Evolutionary conservation across 1,140 invertebrate species (phyloP), one percentile per base, ranked within the genome.

Genomic region (Drosophila santomea): DNA sequence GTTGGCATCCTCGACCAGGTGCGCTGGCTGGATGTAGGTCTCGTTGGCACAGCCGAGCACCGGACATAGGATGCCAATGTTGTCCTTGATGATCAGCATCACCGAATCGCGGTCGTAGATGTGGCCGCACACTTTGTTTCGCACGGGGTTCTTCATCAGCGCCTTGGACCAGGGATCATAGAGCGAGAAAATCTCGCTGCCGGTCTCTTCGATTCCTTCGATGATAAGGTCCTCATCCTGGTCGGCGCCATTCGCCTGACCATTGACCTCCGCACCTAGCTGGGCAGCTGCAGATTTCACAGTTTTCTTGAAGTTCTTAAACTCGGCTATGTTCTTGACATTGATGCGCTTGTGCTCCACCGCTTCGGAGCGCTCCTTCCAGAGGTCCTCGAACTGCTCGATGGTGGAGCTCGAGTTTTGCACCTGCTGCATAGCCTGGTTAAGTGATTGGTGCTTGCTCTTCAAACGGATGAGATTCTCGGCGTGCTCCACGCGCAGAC

Each of bases 161-260:
- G 23, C 39, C 48, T 80, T 85, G 6, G 81, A 66, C 81, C 81
- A 84, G 0, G 81, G 81, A 45, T 84, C 81, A 17, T 56, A 48
- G 17, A 84, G 44, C 4, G 81, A 80, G 20, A 73, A 56, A 1
- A 50, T 36, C 15, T 52, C 64, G 20, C 39, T 47, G 14, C 50
- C 69, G 38, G 41, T 5, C 10, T 41, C 50, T 15, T 32, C 10
- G 12, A 66, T 20, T 6, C 35, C 52, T n/a, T 64, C 61, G n/a
- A 67, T 11, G 5, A 32, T 35, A 0, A 66, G 28, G 23, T 80
- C 56, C 17, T 47, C 45, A 6, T 80, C 60, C 6, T 38, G 25
- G 4, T 5, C 15, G 4, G 32, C 10, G 12, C 39, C 12, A 36
- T 17, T 56, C 1, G 14, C 23, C 14, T n/a, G n/a, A 4, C 28